Evolutionary conservation across 2,797 vertebrate species (phyloP).

Genomic region (Vireo griseus): DNA sequence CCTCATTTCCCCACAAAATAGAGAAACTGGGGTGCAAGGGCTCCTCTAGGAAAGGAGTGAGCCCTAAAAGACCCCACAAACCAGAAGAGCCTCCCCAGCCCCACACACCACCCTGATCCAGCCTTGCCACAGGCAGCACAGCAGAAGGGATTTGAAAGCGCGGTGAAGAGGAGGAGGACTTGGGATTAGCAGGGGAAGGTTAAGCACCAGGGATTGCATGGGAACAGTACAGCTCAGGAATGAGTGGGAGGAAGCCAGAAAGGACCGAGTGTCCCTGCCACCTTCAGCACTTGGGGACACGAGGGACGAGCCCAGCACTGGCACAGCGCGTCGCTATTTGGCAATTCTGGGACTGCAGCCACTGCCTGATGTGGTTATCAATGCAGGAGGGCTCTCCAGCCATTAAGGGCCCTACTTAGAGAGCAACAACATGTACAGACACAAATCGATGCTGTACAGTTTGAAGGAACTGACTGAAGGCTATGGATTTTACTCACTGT

Average conservation of each 20-base stretch:
- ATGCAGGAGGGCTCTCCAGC: background rate
- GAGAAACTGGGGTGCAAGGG: background rate
- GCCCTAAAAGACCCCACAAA: background rate
- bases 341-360: background rate
- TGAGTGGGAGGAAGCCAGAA: background rate
- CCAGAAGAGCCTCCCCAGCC: background rate
- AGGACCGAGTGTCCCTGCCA: background rate
- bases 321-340: fast-evolving
- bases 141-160: background rate
- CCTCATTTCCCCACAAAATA: background rate
- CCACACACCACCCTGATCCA: fast-evolving
- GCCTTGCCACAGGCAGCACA: background rate
- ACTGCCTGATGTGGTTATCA: background rate
- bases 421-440: background rate
- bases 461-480: background rate
- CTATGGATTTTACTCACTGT: background rate
- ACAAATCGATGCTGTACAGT: background rate
- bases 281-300: background rate
- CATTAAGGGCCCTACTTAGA: background rate
- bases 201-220: background rate
- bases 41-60: background rate
- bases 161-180: background rate
- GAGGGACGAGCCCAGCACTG: background rate
- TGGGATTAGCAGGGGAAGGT: conserved; percentile 6
- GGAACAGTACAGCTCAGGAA: background rate